A percentile compares a stretch with the other conserved stretches of the same genome.
Conservation (phyloP, 2,888 invertebrate species). For the Vanessa cardui region DNA sequence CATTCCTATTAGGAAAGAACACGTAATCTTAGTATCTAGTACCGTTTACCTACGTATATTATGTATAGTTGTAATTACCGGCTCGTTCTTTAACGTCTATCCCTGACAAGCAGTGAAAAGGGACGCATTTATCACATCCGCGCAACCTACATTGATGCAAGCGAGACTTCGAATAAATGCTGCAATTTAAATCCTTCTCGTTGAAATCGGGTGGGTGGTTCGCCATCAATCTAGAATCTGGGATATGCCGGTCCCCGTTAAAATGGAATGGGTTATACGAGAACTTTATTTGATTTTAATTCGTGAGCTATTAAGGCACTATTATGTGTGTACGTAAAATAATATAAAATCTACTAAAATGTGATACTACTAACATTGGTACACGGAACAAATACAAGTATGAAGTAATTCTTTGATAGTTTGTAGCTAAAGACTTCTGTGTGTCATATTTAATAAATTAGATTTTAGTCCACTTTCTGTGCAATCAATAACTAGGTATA, state of each 20-base stretch:
- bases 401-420: too few relatives aligned
- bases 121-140: slow-evolving; percentile 68
- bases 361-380: too few relatives aligned
- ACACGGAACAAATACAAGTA: too few relatives aligned
- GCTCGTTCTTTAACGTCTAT: slow-evolving; percentile 58
- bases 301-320: too few relatives aligned
- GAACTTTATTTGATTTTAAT: neutral
- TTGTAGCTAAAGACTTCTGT: too few relatives aligned
- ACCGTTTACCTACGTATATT: slow-evolving; percentile 36
- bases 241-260: slow-evolving; percentile 42
- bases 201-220: slow-evolving; percentile 61
- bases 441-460: too few relatives aligned
- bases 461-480: too few relatives aligned
- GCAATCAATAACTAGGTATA: too few relatives aligned
- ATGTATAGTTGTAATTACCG: slow-evolving; percentile 56
- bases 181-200: slow-evolving; percentile 64
- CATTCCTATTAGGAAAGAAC: slow-evolving; percentile 35
- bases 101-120: slow-evolving; percentile 64
- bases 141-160: slow-evolving; percentile 59
- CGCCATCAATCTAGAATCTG: slow-evolving; percentile 59
- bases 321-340: too few relatives aligned
- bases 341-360: too few relatives aligned
- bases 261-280: neutral
- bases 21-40: slow-evolving; percentile 38
- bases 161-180: slow-evolving; percentile 63